Base-by-base conservation (phyloP, 2,888 invertebrate genomes). In the Ligdia adustata region DNA sequence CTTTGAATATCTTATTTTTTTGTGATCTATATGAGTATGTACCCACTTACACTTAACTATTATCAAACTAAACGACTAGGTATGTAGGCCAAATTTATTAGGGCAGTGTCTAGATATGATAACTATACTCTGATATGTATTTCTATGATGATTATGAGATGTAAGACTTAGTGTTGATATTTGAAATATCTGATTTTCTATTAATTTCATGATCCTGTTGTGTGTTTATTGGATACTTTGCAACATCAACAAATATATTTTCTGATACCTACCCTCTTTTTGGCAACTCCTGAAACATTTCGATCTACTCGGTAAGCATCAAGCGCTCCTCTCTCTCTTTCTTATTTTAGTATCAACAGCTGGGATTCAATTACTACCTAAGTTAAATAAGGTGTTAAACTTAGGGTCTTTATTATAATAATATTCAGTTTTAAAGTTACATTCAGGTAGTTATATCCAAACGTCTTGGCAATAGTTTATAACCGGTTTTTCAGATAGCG, bases 81-180 rank as follows among this genome's bases (percentile, higher is more conserved):
- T 22, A 22, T 22, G n/a, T 2, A 22, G 22, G n/a, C 15, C 9
- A 9, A 26, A 2, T 13, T 11, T 16, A 13, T 20, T n/a, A n/a
- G 45, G 55, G 55, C 57, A 57, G 57, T 55, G 52, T 40, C 34
- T 51, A 37, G 52, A 55, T 57, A 57, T 52, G 52, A 49, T 27
- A 28, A 35, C 29, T 51, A 28, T 20, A 14, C 12, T 12, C 39
- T 32, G 42, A 49, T 57, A 42, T 53, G 48, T 54, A 9, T 37
- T 22, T 20, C 7, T n/a, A n/a, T n/a, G n/a, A n/a, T n/a, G n/a
- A n/a, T n/a, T n/a, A n/a, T n/a, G n/a, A n/a, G n/a, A n/a, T n/a
- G n/a, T n/a, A n/a, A n/a, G n/a, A n/a, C n/a, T n/a, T n/a, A n/a
- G n/a, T n/a, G n/a, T n/a, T n/a, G n/a, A n/a, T n/a, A n/a, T n/a